These are phyloP conservation scores for Mustela nigripes DNA, from an alignment of 2,113 vertebrate genomes.

Conservation along the genomic window DNA sequence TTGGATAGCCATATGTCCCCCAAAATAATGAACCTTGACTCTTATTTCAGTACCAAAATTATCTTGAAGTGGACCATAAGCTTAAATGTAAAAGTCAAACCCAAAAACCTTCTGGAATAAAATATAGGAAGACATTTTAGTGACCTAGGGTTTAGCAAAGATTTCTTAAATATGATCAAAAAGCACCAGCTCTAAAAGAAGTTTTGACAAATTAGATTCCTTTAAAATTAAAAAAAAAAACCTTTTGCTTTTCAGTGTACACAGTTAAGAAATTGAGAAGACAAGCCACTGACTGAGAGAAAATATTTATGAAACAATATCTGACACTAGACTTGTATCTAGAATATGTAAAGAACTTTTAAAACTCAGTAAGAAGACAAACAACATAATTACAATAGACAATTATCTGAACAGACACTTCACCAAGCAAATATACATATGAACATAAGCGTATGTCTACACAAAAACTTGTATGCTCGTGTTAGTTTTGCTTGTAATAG, in stretches of 20 bases:
- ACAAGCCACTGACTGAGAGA: neutral
- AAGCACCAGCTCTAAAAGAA: neutral
- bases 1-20: neutral
- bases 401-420: neutral
- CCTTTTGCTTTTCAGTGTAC: neutral
- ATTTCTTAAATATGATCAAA: neutral
- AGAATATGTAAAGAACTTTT: neutral
- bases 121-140: neutral
- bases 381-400: neutral
- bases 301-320: neutral
- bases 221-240: neutral
- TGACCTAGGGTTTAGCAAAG: neutral
- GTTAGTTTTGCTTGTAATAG: neutral
- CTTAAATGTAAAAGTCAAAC: neutral
- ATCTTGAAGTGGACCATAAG: neutral
- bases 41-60: neutral
- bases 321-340: neutral
- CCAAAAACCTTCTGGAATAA: neutral
- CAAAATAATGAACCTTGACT: neutral
- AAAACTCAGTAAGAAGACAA: neutral
- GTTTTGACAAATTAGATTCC: neutral
- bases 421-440: neutral
- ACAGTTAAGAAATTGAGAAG: neutral
- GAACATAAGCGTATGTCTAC: neutral
- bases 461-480: neutral